Conservation (phyloP, 2,113 vertebrate genomes). For the Raphicerus campestris region DNA sequence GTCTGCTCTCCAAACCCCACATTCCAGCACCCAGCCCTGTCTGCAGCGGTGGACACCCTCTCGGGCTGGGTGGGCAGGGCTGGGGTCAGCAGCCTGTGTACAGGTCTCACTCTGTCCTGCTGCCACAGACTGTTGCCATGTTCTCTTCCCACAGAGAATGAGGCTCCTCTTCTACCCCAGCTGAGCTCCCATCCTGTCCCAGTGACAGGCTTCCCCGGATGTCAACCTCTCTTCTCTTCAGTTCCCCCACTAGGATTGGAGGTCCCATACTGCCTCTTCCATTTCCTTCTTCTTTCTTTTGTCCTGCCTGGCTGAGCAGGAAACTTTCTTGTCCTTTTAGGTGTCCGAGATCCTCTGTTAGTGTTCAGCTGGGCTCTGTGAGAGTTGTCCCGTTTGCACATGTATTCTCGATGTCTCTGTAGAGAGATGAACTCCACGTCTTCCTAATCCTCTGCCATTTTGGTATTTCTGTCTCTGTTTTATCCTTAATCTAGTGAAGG, state of each 20-base stretch:
- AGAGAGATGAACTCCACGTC: background rate
- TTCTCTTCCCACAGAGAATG: background rate
- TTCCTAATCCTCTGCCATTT: background rate
- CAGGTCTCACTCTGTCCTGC: background rate
- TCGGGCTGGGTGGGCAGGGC: background rate
- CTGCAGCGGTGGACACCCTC: background rate
- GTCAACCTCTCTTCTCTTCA: background rate
- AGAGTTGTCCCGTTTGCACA: background rate
- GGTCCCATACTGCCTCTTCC: background rate
- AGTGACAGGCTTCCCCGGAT: accelerated
- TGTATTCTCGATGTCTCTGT: background rate
- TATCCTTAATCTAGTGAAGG: background rate
- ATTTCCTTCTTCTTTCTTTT: background rate
- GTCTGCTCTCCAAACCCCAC: background rate
- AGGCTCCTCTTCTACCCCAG: background rate
- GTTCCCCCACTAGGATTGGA: too few relatives aligned
- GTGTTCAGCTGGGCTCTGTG: background rate
- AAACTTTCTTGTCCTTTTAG: background rate
- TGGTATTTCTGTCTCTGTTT: background rate
- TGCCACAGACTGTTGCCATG: background rate
- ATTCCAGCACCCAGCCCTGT: background rate
- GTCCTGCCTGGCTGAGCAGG: background rate
- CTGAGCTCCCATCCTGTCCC: background rate
- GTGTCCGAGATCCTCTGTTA: background rate
- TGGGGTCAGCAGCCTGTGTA: background rate